Conservation (phyloP, 2,888 invertebrate species). For the Galerucella nymphaeae region DNA sequence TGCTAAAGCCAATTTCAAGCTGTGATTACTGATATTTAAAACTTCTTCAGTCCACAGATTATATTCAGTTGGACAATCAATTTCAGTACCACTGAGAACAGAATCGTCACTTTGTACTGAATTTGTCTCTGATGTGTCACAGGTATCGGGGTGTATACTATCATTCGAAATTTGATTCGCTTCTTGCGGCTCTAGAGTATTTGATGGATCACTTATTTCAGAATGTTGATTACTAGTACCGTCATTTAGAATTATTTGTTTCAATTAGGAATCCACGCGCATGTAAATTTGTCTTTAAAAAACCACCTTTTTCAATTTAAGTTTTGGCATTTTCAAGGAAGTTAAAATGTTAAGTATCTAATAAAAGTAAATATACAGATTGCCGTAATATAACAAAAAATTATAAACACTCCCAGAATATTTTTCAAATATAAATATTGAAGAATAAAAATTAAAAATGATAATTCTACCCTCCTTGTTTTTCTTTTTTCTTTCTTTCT, state of each 20-base stretch:
- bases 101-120: no score
- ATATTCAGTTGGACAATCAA: no score
- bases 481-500: no score
- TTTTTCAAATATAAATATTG: slow-evolving; percentile 9
- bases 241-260: slow-evolving; percentile 2
- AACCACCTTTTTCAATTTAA: slow-evolving; percentile 24
- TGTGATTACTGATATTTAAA: no score
- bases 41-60: slow-evolving; percentile 8
- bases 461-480: no score
- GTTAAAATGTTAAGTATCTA: no score
- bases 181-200: background rate
- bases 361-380: slow-evolving; percentile 12
- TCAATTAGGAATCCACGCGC: background rate
- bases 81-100: no score
- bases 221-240: no score
- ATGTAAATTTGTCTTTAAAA: slow-evolving; percentile 14
- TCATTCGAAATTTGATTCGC: no score
- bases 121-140: no score
- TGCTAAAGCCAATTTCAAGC: background rate
- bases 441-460: background rate
- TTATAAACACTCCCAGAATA: no score
- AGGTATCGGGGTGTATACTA: no score
- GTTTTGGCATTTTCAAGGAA: background rate
- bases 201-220: slow-evolving; percentile 6
- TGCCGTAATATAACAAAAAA: background rate